Evolutionary conservation across 2,113 vertebrate genomes (phyloP).

Genomic region (Dromaius novaehollandiae): DNA sequence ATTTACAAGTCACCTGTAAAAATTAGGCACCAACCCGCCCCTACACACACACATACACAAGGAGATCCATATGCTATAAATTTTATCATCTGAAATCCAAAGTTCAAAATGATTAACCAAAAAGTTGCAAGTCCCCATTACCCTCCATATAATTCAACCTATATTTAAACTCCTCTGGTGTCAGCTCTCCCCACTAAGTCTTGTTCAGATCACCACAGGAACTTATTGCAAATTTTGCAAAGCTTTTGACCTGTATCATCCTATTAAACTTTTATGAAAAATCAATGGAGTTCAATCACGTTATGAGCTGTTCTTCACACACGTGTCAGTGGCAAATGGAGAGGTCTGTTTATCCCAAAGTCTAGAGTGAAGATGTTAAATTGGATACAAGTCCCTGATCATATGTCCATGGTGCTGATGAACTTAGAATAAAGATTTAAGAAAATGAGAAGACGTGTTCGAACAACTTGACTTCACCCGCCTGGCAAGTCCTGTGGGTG

Average conservation of each 20-base stretch:
- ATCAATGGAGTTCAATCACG: conserved; percentile 73
- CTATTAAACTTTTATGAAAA: conserved; percentile 82
- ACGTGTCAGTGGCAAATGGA: conserved; percentile 46
- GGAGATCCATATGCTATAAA: not conserved
- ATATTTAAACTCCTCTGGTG: not conserved
- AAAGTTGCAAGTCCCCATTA: not conserved
- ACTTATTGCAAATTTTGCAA: conserved; percentile 74
- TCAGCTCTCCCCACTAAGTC: conserved; percentile 41
- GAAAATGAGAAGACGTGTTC: not conserved
- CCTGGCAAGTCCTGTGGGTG: accelerated
- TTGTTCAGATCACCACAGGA: conserved; percentile 46
- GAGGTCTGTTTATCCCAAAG: conserved; percentile 38
- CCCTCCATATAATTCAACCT: not conserved
- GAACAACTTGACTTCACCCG: not conserved
- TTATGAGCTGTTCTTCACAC: conserved; percentile 59
- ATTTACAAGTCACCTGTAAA: not conserved
- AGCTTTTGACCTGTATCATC: conserved; percentile 76
- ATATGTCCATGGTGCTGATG: not conserved
- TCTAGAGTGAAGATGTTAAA: not conserved
- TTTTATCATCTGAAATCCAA: not conserved
- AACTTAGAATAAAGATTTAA: not conserved
- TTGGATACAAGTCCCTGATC: not conserved
- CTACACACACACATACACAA: not conserved
- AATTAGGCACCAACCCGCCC: not conserved
- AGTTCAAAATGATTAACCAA: not conserved